phyloP scores from a whole-genome alignment of 2,797 vertebrate species.

The Chloroceryle amazona region DNA sequence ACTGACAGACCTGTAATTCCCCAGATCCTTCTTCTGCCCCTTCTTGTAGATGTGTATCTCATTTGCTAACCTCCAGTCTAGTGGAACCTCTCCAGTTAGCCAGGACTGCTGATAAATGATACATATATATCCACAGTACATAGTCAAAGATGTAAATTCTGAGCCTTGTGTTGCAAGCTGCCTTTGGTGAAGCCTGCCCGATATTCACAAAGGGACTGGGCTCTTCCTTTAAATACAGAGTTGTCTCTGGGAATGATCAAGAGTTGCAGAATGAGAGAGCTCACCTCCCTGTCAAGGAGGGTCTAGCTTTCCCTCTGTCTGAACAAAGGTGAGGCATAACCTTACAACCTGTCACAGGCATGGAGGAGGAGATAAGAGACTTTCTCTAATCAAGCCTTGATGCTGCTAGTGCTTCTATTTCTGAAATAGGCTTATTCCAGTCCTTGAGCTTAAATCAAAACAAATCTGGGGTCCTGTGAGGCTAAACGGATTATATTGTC shows the following conservation, averaged over 20 bases:
- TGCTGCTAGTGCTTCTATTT: conserved; percentile 30
- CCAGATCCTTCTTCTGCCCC: too few species aligned
- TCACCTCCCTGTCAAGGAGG: neutral
- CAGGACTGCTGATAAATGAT: too few species aligned
- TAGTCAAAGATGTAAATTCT: neutral
- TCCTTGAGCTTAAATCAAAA: conserved; percentile 58
- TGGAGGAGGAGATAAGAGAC: neutral
- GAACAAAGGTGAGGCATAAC: neutral
- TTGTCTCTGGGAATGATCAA: neutral
- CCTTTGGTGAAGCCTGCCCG: neutral
- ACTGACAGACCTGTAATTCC: too few species aligned
- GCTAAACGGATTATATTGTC: conserved; percentile 51
- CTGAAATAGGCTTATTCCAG: conserved; percentile 36
- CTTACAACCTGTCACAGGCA: neutral
- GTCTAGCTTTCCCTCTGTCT: neutral
- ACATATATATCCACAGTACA: neutral
- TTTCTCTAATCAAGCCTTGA: conserved; percentile 32
- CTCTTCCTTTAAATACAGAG: neutral
- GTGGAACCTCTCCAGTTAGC: too few species aligned
- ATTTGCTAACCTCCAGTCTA: too few species aligned
- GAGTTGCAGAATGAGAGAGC: neutral
- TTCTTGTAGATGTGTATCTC: too few species aligned
- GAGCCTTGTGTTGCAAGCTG: neutral
- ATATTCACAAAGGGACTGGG: neutral
- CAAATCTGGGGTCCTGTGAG: conserved; percentile 35